Evolutionary conservation across 2,888 invertebrate species (phyloP).

Genomic region (Myopa tessellatipennis): DNA sequence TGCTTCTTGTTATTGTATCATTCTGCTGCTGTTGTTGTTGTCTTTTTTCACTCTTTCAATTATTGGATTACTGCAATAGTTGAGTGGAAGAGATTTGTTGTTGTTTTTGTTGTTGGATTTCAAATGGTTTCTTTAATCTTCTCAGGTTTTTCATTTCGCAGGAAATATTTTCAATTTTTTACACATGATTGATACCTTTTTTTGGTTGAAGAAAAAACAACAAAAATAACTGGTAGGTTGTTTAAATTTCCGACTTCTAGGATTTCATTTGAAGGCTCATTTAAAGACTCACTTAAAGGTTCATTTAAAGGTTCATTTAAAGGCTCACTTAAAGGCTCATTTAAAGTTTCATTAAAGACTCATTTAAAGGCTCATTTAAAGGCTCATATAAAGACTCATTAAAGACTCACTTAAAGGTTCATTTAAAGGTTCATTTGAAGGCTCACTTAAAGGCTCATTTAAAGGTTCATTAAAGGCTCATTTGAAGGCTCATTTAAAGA

Average conservation of each 20-base stretch:
- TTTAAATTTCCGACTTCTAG: neutral
- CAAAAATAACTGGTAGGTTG: neutral
- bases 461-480: too few species aligned
- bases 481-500: too few species aligned
- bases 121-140: neutral
- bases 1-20: neutral
- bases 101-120: neutral
- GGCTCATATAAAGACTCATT: too few species aligned
- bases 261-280: neutral
- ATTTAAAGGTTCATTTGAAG: too few species aligned
- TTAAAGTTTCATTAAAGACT: too few species aligned
- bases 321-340: too few species aligned
- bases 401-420: too few species aligned
- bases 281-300: too few species aligned
- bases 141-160: neutral
- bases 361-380: too few species aligned
- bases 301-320: too few species aligned
- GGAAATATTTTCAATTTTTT: neutral
- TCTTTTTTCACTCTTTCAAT: neutral
- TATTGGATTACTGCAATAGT: neutral
- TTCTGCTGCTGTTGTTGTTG: neutral
- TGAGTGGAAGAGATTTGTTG: neutral
- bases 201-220: neutral
- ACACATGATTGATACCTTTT: neutral
- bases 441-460: too few species aligned